These are phyloP conservation scores for Origma solitaria DNA, from an alignment of 2,113 vertebrate species.

Conservation along the genomic window DNA sequence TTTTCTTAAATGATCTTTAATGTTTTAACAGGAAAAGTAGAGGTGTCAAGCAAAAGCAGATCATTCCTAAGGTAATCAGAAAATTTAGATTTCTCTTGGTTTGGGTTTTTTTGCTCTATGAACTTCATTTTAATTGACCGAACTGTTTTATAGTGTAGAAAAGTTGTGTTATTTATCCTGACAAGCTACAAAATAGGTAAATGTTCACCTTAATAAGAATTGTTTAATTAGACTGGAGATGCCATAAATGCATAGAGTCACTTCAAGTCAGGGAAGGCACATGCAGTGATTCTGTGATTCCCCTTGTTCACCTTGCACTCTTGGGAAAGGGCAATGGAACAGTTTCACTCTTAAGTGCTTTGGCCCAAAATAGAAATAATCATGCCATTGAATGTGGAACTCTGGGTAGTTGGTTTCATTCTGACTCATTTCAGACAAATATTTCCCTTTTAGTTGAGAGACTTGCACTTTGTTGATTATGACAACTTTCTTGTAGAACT, in stretches of 20 bases:
- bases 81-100: background rate
- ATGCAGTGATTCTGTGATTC: background rate
- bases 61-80: slow-evolving; percentile 91
- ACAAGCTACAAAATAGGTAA: background rate
- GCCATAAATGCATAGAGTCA: background rate
- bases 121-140: background rate
- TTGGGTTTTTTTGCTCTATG: background rate
- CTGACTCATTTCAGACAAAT: background rate
- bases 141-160: background rate
- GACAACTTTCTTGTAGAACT: slow-evolving; percentile 73
- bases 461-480: background rate
- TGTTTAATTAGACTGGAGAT: background rate
- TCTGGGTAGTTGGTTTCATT: background rate
- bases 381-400: background rate
- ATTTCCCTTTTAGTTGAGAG: background rate
- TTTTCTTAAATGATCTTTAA: slow-evolving; percentile 32
- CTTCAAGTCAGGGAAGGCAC: background rate
- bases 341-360: background rate
- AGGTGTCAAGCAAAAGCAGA: slow-evolving; percentile 86
- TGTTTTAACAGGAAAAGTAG: slow-evolving; percentile 88
- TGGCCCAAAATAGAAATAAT: background rate
- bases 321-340: background rate
- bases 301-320: background rate
- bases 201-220: background rate
- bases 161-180: background rate